These are phyloP conservation scores for Leptinotarsa peninsularis DNA, from an alignment of 2,888 invertebrate species.

Conservation along the genomic window DNA sequence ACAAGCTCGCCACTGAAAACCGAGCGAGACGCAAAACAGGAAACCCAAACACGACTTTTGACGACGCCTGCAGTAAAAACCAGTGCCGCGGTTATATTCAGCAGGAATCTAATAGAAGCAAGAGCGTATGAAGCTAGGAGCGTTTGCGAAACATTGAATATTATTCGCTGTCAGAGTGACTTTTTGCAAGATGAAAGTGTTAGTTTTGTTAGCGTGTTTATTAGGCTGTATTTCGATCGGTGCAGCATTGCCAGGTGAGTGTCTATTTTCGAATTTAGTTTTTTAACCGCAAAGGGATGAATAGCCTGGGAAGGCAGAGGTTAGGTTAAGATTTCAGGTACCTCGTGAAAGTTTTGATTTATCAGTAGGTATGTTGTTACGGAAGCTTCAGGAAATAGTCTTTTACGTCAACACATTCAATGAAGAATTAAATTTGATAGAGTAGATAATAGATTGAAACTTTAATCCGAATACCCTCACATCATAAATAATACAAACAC, in stretches of 20 bases:
- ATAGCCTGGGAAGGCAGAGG: no score
- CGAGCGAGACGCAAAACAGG: neutral
- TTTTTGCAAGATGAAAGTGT: conserved; percentile 16
- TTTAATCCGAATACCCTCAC: no score
- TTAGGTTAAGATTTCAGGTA: no score
- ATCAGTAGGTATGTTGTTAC: no score
- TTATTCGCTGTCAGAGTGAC: neutral
- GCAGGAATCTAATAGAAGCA: conserved; percentile 18
- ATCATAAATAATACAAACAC: no score
- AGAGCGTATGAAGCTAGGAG: neutral
- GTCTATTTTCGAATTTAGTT: neutral
- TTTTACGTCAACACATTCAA: no score
- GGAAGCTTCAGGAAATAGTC: no score
- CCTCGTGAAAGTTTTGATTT: no score
- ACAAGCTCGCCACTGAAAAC: neutral
- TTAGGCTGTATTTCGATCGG: neutral
- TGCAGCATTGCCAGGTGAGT: conserved; percentile 4
- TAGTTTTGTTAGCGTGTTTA: neutral
- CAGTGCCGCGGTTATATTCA: conserved; percentile 17
- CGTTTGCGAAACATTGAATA: neutral
- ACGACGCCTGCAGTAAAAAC: conserved; percentile 10
- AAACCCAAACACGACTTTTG: neutral
- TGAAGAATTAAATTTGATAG: no score
- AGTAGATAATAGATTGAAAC: no score
- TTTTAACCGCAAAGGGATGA: no score